Evolutionary conservation across 2,797 vertebrate genomes (phyloP), one percentile per base, ranked within the genome.

Genomic region (Sebastes steindachneri): DNA sequence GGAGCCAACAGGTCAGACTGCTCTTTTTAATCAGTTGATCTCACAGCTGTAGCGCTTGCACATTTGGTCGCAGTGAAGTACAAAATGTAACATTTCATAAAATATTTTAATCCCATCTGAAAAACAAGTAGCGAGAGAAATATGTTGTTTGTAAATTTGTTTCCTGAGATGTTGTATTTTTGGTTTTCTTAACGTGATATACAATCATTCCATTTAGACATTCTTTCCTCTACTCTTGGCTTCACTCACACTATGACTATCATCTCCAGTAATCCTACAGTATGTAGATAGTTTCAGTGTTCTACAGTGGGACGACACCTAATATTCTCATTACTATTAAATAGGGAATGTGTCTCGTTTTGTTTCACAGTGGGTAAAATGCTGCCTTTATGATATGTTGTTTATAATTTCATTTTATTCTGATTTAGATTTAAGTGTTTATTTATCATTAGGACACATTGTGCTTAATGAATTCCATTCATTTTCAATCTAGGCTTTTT

Each of bases 1-100:
- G 63, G 80, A 45, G 87, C 86, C 0, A 59, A 94, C 31, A 94
- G 95, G 96, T 96, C 26, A 74, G 86, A 25, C 53, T 26, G 26
- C 33, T 55, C 10, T 60, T 14, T 14, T 17, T 60, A 7, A 3
- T 66, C 53, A 28, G n/a, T 65, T 19, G 14, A 6, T 21, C 5
- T 17, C 25, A 78, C 19, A 45, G 23, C 19, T 64, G n/a, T 37
- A 45, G 41, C 0, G 14, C 14, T 41, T 41, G 37, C 14, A 74
- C 5, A 14, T 55, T 7, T 29, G 6, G 12, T 28, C 5, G 35
- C 28, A 66, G 19, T 28, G 0, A 58, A 65, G 3, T 25, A 23
- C n/a, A 35, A 66, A 14, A 41, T 15, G 9, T 29, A 35, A 53
- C 11, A 9, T 48, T 19, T 67, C 2, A 57, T 55, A 3, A 23